Percentiles rank a stretch among this genome's conserved stretches.
Conservation (phyloP, 2,888 invertebrate genomes). For the Bellardia bayeri region DNA sequence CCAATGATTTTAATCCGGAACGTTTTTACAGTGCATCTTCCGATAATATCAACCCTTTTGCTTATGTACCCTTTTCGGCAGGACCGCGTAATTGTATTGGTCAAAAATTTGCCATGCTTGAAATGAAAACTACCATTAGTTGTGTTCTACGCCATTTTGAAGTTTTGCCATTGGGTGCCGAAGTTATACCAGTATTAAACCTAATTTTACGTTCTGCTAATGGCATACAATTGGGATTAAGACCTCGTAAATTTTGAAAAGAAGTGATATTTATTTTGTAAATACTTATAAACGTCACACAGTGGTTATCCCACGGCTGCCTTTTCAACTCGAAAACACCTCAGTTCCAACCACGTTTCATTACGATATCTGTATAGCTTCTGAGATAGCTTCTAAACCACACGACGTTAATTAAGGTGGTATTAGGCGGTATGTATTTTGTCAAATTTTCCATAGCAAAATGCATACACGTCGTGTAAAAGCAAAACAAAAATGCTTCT, state of each 20-base stretch:
- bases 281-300: too few relatives aligned
- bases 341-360: too few relatives aligned
- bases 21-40: slow-evolving; percentile 83
- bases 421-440: too few relatives aligned
- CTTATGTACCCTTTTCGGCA: slow-evolving; percentile 86
- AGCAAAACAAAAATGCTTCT: too few relatives aligned
- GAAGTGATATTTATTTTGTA: background rate
- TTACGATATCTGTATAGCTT: too few relatives aligned
- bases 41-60: slow-evolving; percentile 82
- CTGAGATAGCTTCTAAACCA: too few relatives aligned
- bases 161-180: slow-evolving; percentile 78
- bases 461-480: too few relatives aligned
- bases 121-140: slow-evolving; percentile 80
- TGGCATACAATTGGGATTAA: slow-evolving; percentile 79
- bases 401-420: too few relatives aligned
- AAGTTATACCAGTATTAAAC: slow-evolving; percentile 76
- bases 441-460: too few relatives aligned
- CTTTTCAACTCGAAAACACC: too few relatives aligned
- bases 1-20: slow-evolving; percentile 80
- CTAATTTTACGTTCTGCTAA: slow-evolving; percentile 78
- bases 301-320: too few relatives aligned
- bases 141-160: slow-evolving; percentile 79
- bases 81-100: slow-evolving; percentile 86
- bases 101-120: slow-evolving; percentile 82
- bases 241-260: slow-evolving; percentile 53